Base-by-base conservation (phyloP, 2,888 invertebrate species). In the Caenorhabditis uteleia region DNA sequence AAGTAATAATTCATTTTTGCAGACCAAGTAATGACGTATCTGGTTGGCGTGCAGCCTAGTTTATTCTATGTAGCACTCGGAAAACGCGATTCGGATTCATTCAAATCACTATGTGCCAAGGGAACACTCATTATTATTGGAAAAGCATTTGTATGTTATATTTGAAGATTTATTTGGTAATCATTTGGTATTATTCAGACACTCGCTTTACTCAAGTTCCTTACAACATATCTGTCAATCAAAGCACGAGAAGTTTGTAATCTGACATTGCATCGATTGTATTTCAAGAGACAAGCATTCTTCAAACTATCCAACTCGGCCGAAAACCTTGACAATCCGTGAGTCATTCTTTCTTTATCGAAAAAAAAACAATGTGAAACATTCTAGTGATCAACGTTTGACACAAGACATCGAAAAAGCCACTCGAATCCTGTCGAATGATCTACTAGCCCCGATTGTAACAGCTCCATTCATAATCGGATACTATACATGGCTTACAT, bases 401-500 rank as follows among this genome's bases (percentile, higher is more conserved):
- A 86, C 87, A 3, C 87, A 87, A 75, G 87, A 88, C 83, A 85
- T 87, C 4, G 86, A 87, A 65, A 83, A 82, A 69, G 80, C 87
- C 62, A 86, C 86, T 58, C 74, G 82, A 12, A 79, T 83, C 2
- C 83, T 87, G 56, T 85, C 74, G 23, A 65, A 85, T 51, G 82
- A 84, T 59, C 84, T 87, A 20, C 73, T 87, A 25, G 83, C 84
- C 0, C 84, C 84, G 4, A 60, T 85, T 4, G 67, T 85, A 27
- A 78, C 84, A 21, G 77, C 85, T 8, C 88, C 88, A 12, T 87
- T 87, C 74, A 85, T 86, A 31, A 87, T 87, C 43, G 84, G 80
- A 1, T 88, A 87, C 75, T 88, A 88, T 77, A 84, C 86, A 3
- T 87, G 87, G 77, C 79, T 85, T 54, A 85, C 86, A 2, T 86